phyloP scores from a whole-genome alignment of 2,888 invertebrate species.

The Hartigia nigra region DNA sequence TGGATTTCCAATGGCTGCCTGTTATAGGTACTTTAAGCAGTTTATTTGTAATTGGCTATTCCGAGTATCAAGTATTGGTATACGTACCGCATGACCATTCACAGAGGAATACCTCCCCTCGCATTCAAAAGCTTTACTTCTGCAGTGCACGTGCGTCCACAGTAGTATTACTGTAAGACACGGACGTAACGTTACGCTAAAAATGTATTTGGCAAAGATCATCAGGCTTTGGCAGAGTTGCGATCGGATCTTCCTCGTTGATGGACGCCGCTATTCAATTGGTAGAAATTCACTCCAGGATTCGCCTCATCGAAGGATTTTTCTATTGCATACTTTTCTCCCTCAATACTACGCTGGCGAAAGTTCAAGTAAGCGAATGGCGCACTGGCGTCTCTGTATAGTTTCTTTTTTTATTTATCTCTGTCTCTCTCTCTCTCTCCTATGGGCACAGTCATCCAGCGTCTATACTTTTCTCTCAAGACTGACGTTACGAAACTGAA shows the following conservation, averaged over 20 bases:
- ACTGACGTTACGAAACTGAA: slow-evolving; percentile 14
- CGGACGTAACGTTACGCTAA: not conserved
- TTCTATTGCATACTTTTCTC: not conserved
- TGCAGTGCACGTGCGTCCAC: not conserved
- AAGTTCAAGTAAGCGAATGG: not conserved
- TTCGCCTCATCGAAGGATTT: not conserved
- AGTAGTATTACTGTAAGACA: not conserved
- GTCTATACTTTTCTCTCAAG: slow-evolving; percentile 6
- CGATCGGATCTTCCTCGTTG: not conserved
- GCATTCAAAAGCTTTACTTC: not conserved
- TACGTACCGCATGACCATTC: not conserved
- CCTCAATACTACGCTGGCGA: not conserved
- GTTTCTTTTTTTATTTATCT: not conserved
- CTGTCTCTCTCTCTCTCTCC: not conserved
- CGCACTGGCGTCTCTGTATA: not conserved
- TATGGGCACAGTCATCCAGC: slow-evolving; percentile 8
- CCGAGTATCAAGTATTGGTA: not conserved
- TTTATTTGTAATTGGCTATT: not conserved
- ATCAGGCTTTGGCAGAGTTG: not conserved
- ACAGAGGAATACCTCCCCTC: not conserved
- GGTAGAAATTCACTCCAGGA: not conserved
- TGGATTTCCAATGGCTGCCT: not conserved
- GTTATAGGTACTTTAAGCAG: not conserved
- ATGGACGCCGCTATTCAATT: not conserved
- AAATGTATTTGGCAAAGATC: not conserved